Base-by-base conservation (phyloP, 2,888 invertebrate species). In the Luperina nickerlii region DNA sequence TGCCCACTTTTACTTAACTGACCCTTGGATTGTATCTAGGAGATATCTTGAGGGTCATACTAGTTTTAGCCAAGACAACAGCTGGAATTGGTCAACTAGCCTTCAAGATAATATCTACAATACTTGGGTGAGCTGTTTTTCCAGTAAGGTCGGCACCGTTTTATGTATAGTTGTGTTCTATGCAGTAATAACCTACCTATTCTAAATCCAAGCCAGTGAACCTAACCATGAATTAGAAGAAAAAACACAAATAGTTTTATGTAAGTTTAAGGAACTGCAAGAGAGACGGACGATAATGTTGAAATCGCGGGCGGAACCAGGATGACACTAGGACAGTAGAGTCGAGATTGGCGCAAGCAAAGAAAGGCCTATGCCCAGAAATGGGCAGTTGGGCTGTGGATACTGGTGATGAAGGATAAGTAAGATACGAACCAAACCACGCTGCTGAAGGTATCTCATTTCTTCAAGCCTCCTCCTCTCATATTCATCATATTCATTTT, bases 401-500 rank as follows among this genome's bases (percentile, higher is more conserved):
- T 7, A 24, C 15, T 42, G 9, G 42, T 24, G 38, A 27, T 62
- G 5, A 32, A n/a, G 2, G 6, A 45, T 48, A 57, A 63, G 27
- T 38, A 66, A 32, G 38, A 54, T 60, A 83, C 63, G 96, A 91
- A 98, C 98, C 96, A 98, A 95, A 90, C 98, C 98, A 90, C 98
- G 97, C 42, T 97, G 97, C 85, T 98, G 97, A 93, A 98, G 94
- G 84, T 97, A 97, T 90, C 97, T 97, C 63, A 98, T 94, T 93
- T 98, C 98, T 83, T 97, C 97, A 80, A 97, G 97, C 20, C 98
- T 97, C 71, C 97, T 96, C 48, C 96, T 97, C 91, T 98, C 98
- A 87, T 98, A 99, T 87, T 98, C 98, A 75, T 98, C 97, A 88
- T 99, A 98, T 92, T 99, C 99, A 81, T 98, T 98, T 88, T 98